phyloP scores from a whole-genome alignment of 92 coral and sea anemone genomes.

The Umimayanthus kanabou region DNA sequence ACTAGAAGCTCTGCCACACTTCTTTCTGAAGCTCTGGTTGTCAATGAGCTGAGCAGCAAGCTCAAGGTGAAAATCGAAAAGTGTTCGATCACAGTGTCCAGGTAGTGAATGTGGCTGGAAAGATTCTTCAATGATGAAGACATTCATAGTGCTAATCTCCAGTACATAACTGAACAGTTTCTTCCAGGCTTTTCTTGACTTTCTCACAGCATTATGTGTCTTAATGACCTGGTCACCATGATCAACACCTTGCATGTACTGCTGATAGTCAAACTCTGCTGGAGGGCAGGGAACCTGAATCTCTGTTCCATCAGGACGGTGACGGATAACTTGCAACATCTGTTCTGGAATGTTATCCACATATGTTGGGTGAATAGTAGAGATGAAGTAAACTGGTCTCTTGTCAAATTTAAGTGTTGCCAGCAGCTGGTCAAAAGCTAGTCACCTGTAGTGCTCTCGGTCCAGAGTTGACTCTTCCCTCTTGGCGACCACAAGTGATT shows the following conservation, averaged over 20 bases:
- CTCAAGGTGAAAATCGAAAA: constrained; percentile 7
- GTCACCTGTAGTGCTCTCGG: too few relatives aligned
- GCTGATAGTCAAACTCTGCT: constrained; percentile 48
- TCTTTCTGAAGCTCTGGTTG: constrained; percentile 29
- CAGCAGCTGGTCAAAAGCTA: too few relatives aligned
- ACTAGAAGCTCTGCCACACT: constrained; percentile 31
- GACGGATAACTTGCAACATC: constrained; percentile 39
- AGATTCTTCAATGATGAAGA: constrained; percentile 22
- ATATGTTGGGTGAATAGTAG: too few relatives aligned
- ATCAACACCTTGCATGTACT: constrained; percentile 40
- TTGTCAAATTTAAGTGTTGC: too few relatives aligned
- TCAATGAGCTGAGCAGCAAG: constrained; percentile 33
- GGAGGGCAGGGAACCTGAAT: constrained; percentile 39
- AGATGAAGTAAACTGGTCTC: not conserved
- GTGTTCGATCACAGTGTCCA: not conserved
- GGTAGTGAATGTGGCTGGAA: too few relatives aligned
- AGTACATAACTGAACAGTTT: constrained; percentile 44
- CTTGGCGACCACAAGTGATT: constrained; percentile 11
- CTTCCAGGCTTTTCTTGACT: constrained; percentile 40
- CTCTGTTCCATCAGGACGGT: constrained; percentile 49
- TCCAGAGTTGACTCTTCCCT: constrained; percentile 20
- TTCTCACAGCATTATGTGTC: constrained; percentile 22
- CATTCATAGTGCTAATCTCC: constrained; percentile 31
- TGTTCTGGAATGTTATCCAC: not conserved
- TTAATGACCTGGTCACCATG: constrained; percentile 39